phyloP scores from a whole-genome alignment of 2,113 vertebrate species.

The human (Homo sapiens) region GRCh38 chr18:52495501-52496000 shows the following conservation, averaged over 20 bases:
- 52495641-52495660: neutral
- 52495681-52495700: neutral
- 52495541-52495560: neutral
- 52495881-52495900: neutral
- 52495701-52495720: neutral
- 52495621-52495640: neutral
- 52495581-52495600: neutral
- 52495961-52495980: neutral
- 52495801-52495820: neutral
- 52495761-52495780: neutral
- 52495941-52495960: neutral
- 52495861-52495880: neutral
- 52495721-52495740: neutral
- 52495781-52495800: neutral
- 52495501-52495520: neutral
- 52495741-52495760: no score
- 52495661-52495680: neutral
- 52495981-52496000: neutral
- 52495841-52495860: neutral
- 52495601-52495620: neutral
- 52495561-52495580: neutral
- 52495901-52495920: neutral
- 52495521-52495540: neutral
- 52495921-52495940: neutral
- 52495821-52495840: neutral